phyloP scores from a whole-genome alignment of 1,140 invertebrate genomes.

The Nylanderia fulva region DNA sequence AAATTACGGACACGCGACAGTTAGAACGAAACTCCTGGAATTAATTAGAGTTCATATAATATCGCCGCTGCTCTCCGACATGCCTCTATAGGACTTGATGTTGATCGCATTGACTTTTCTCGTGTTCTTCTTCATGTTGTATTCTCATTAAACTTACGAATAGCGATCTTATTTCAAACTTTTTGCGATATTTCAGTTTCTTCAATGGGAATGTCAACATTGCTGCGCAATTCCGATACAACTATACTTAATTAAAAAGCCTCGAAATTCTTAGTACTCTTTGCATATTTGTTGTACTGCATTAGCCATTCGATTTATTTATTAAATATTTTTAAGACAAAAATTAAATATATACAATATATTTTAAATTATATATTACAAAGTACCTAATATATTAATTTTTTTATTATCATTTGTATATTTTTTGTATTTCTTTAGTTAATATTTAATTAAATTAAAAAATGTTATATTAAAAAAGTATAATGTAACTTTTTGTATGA shows the following conservation, averaged over 20 bases:
- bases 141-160: conserved; percentile 52
- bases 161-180: conserved; percentile 51
- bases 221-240: conserved; percentile 4
- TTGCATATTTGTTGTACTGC: not conserved
- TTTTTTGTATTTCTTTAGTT: not conserved
- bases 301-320: not conserved
- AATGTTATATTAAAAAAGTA: not conserved
- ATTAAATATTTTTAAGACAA: not conserved
- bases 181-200: not conserved
- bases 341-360: no score
- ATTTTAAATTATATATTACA: no score
- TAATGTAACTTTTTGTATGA: not conserved
- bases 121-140: conserved; percentile 38
- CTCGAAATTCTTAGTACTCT: not conserved
- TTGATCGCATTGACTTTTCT: conserved; percentile 22
- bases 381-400: no score
- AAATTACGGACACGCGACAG: conserved; percentile 68
- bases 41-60: conserved; percentile 80
- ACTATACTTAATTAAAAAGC: conserved; percentile 32
- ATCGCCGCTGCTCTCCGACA: conserved; percentile 26
- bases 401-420: no score
- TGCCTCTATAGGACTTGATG: conserved; percentile 5
- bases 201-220: not conserved
- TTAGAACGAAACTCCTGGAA: conserved; percentile 75
- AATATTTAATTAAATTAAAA: not conserved